Conservation (phyloP, 2,888 invertebrate species). For the Frankliniella intonsa region DNA sequence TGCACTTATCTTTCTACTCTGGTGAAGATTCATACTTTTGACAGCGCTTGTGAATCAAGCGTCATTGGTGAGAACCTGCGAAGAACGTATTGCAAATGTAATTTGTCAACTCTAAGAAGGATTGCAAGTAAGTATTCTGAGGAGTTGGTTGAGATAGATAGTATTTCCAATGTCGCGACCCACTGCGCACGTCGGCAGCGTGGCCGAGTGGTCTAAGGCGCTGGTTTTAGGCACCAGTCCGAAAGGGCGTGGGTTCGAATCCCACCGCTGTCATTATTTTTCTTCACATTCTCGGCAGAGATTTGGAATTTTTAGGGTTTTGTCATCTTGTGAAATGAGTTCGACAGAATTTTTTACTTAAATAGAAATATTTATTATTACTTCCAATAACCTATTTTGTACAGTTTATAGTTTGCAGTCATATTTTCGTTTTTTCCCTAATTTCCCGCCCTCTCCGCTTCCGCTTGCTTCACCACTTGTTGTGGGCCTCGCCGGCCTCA, state of each 20-base stretch:
- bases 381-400: too few relatives aligned
- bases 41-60: too few relatives aligned
- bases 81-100: not conserved
- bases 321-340: not conserved
- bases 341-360: not conserved
- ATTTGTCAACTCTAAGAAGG: too few relatives aligned
- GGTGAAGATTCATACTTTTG: not conserved
- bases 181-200: conserved; percentile 42
- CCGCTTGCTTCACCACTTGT: not conserved
- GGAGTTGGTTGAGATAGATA: not conserved
- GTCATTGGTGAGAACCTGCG: not conserved
- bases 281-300: not conserved
- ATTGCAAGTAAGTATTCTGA: too few relatives aligned
- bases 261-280: conserved; percentile 50
- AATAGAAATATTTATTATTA: too few relatives aligned
- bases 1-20: not conserved
- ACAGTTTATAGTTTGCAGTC: not conserved
- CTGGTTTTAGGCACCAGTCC: conserved; percentile 61
- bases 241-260: conserved; percentile 61
- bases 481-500: not conserved
- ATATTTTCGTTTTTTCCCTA: not conserved
- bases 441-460: not conserved
- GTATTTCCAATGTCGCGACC: not conserved
- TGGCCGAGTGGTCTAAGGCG: conserved; percentile 62
- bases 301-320: not conserved